Base-by-base conservation (phyloP, 2,888 invertebrate genomes). In the Lacanobia oleracea region DNA sequence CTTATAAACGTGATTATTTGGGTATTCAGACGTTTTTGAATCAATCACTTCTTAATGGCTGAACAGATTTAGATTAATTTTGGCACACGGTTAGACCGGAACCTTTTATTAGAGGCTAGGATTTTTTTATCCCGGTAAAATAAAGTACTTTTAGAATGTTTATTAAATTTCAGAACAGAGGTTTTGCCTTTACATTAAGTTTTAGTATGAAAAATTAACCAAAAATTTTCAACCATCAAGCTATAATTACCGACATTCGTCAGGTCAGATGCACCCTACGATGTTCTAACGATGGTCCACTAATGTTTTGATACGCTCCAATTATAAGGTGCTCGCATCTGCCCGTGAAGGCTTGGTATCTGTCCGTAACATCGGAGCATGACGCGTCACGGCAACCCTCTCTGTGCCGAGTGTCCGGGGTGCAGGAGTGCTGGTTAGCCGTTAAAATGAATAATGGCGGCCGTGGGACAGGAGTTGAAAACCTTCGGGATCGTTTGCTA, bases 231-330 rank as follows among this genome's bases (percentile, higher is more conserved):
- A 51, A 60, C 73, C 79, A 85, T 82, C 83, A 77, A 86, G 71
- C 79, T 69, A 84, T 83, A 85, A 82, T 84, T 82, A 81, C 81
- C 59, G 12, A 23, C 33, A 64, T 73, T 67, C 77, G 71, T 83
- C 76, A 79, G 74, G 64, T 81, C 76, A 77, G 72, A 66, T 69
- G 21, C 66, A 74, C 80, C 75, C 82, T 76, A 60, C 68, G 71
- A 70, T 73, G 74, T 67, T 80, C 82, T 77, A 82, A 81, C 77
- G 78, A 83, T 79, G 78, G 67, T 84, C 87, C 87, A 87, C 92
- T 93, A 93, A 94, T 94, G 94, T 94, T 95, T 94, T 95, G 95
- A 95, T 95, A 94, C 94, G 95, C 91, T 93, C 93, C 92, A 95
- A 95, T 96, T 96, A 95, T 90, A 88, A 90, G 70, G 89, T 86